phyloP scores from a whole-genome alignment of 2,888 invertebrate species.

The Drosophila nr. medialis region DNA sequence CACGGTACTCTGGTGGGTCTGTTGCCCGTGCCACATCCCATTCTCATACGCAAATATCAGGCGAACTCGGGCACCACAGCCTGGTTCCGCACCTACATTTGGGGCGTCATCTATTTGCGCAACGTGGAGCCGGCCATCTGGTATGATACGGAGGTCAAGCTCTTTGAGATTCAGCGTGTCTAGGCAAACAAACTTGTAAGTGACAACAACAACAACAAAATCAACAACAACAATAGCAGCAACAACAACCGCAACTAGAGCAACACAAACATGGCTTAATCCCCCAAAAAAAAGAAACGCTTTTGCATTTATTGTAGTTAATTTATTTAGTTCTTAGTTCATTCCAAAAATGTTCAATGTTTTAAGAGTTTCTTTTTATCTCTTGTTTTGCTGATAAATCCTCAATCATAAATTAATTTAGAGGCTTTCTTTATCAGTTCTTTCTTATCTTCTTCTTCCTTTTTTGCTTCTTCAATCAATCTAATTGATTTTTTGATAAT shows the following conservation, averaged over 20 bases:
- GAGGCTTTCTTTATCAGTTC: constrained; percentile 55
- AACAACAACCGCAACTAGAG: constrained; percentile 18
- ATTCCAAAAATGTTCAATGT: constrained; percentile 60
- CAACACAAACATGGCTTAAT: constrained; percentile 47
- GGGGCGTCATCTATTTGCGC: constrained; percentile 99
- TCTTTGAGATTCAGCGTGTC: constrained; percentile 99
- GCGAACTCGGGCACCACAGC: constrained; percentile 99
- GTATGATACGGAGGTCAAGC: constrained; percentile 99
- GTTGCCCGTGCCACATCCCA: constrained; percentile 99
- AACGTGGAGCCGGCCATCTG: constrained; percentile 99
- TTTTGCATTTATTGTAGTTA: constrained; percentile 72
- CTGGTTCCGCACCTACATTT: constrained; percentile 99
- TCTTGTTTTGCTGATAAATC: background rate
- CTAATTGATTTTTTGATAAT: constrained; percentile 13
- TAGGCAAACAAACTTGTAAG: constrained; percentile 83
- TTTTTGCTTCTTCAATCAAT: constrained; percentile 19
- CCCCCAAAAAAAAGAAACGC: constrained; percentile 53
- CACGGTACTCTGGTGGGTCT: constrained; percentile 99
- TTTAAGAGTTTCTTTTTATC: constrained; percentile 25
- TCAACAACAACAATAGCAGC: constrained; percentile 13
- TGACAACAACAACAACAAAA: constrained; percentile 31
- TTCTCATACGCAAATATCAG: constrained; percentile 99
- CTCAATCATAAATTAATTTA: no score
- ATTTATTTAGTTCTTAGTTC: constrained; percentile 69
- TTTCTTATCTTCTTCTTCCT: constrained; percentile 28